Base-by-base conservation (phyloP, 2,113 vertebrate genomes). In the Pseudorhombus dupliciocellatus region DNA sequence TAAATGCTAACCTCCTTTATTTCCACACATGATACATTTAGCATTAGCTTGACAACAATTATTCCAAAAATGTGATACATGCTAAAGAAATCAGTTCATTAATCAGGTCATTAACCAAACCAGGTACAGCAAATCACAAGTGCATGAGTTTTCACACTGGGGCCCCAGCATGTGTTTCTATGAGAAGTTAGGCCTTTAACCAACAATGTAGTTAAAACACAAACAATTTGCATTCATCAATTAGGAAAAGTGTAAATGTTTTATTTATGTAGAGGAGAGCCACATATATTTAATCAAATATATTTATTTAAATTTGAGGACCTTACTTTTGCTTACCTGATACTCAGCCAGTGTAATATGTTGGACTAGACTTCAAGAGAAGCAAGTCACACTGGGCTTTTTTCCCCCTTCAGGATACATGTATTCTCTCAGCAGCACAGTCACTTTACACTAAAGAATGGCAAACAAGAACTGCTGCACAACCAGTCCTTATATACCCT, bases 391-490 rank as follows among this genome's bases (percentile, higher is more conserved):
- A 11, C 40, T 8, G 7, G 65, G 12, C 8, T 50, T 31, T 22
- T 22, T 51, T 51, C 4, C 9, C 12, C 22, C 5, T 22, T 1
- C 5, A 51, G 11, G 5, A 20, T 48, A 20, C n/a, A 8, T 48
- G 11, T 14, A 22, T 14, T 52, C 50, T 20, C 4, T 24, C 24
- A 53, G 24, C 52, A 53, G 12, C 52, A 9, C 1, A 22, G 4
- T 8, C 11, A 16, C 2, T 24, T 40, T 26, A 21, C 22, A 28
- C 8, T n/a, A n/a, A 48, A 4, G 40, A 50, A n/a, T 20, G 21
- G 46, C 46, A 50, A 50, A 48, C 31, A 37, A 1, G 0, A 4
- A 0, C 1, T 16, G 0, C 8, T 25, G 5, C 16, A n/a, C 3
- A 31, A 20, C 21, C 14, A 46, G 11, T 6, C 18, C 0, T 65